These are phyloP conservation scores for Pristionchus maxplancki DNA, from an alignment of 2,888 invertebrate species.

Conservation along the genomic window DNA sequence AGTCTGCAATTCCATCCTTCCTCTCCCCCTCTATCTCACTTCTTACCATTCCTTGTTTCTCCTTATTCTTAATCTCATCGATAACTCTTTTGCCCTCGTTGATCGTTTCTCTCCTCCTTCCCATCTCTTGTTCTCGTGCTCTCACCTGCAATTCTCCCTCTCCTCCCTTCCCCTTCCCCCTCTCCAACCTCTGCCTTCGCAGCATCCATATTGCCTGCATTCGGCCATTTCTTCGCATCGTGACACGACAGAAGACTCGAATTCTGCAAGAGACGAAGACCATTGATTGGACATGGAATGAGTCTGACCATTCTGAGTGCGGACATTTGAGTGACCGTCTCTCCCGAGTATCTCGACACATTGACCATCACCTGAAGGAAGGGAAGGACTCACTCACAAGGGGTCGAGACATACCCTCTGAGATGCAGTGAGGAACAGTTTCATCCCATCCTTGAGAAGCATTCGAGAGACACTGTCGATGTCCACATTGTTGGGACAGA, in stretches of 20 bases:
- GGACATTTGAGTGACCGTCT: conserved; percentile 37
- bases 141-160: background rate
- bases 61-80: background rate
- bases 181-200: background rate
- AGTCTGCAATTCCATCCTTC: background rate
- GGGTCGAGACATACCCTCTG: background rate
- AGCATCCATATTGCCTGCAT: background rate
- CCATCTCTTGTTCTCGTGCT: background rate
- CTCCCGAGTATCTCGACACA: conserved; percentile 34
- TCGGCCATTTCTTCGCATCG: conserved; percentile 32
- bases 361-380: background rate
- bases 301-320: conserved; percentile 5
- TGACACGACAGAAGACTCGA: conserved; percentile 12
- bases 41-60: conserved; percentile 1
- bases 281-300: too few species aligned
- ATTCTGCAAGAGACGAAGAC: background rate
- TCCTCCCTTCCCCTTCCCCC: background rate
- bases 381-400: too few species aligned
- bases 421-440: conserved; percentile 14
- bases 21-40: background rate
- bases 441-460: background rate
- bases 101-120: background rate
- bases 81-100: background rate
- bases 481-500: conserved; percentile 1
- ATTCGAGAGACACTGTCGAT: conserved; percentile 22